A percentile compares a stretch with the other conserved stretches of the same genome.
These are phyloP conservation scores for Lutraria lutraria DNA, from an alignment of 2,888 invertebrate genomes.

Conservation along the genomic window DNA sequence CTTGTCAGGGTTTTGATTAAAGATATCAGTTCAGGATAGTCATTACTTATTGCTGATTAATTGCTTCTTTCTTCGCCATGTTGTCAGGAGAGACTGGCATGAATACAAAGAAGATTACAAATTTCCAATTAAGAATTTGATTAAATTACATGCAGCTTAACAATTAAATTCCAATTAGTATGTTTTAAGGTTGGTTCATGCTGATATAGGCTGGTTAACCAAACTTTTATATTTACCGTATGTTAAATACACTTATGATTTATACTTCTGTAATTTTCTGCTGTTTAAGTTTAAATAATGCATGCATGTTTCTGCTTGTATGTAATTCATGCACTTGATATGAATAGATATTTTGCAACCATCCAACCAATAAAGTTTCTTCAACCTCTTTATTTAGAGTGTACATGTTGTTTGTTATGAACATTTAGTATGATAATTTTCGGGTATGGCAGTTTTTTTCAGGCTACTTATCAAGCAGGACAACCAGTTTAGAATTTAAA, in stretches of 20 bases:
- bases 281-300: background rate
- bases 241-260: background rate
- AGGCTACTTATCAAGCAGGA: too few species aligned
- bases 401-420: too few species aligned
- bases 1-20: constrained; percentile 8
- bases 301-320: background rate
- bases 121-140: constrained; percentile 8
- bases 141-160: background rate
- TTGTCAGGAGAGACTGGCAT: background rate
- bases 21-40: background rate
- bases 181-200: background rate
- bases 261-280: background rate
- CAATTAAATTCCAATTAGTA: constrained; percentile 14
- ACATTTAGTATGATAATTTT: too few species aligned
- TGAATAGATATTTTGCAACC: background rate
- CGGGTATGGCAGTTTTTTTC: too few species aligned
- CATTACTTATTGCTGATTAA: background rate
- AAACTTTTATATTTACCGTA: background rate
- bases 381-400: too few species aligned
- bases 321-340: constrained; percentile 11
- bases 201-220: background rate
- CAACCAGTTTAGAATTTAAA: too few species aligned
- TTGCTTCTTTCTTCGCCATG: background rate
- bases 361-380: too few species aligned
- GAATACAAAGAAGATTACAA: background rate